Percentiles rank a stretch among this genome's conserved stretches.
These are phyloP conservation scores for Orycteropus afer DNA, from an alignment of 2,113 vertebrate genomes.

Conservation along the genomic window DNA sequence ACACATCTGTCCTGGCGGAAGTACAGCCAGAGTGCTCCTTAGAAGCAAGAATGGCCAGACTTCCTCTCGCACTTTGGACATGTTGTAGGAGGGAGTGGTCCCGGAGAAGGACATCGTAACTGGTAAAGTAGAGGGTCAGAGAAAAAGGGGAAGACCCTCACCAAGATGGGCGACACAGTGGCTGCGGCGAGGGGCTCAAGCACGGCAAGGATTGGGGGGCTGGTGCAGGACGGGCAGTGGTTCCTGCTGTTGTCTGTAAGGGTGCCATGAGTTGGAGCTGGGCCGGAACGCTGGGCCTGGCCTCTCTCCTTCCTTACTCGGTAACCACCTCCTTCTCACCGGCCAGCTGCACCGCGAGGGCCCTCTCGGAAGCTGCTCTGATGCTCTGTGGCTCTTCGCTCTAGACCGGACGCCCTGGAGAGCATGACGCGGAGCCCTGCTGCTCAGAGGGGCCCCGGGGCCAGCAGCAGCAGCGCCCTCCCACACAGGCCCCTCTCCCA, in stretches of 20 bases:
- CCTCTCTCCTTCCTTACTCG: not conserved
- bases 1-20: too few relatives aligned
- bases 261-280: not conserved
- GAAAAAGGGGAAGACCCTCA: not conserved
- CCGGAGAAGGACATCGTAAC: not conserved
- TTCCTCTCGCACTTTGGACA: not conserved
- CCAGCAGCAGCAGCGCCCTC: not conserved
- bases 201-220: not conserved
- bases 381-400: rapidly evolving
- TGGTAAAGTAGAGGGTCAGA: not conserved
- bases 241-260: not conserved
- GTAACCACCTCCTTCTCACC: too few relatives aligned
- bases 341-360: not conserved
- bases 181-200: not conserved
- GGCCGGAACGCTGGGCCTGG: rapidly evolving
- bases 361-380: not conserved
- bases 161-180: not conserved
- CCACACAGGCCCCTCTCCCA: too few relatives aligned
- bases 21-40: not conserved
- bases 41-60: not conserved
- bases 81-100: not conserved
- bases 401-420: too few relatives aligned
- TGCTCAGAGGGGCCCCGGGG: not conserved
- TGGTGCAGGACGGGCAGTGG: not conserved
- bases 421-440: not conserved